These are phyloP conservation scores for Coryphaenoides rupestris DNA, from an alignment of 2,113 vertebrate species.

Conservation along the genomic window DNA sequence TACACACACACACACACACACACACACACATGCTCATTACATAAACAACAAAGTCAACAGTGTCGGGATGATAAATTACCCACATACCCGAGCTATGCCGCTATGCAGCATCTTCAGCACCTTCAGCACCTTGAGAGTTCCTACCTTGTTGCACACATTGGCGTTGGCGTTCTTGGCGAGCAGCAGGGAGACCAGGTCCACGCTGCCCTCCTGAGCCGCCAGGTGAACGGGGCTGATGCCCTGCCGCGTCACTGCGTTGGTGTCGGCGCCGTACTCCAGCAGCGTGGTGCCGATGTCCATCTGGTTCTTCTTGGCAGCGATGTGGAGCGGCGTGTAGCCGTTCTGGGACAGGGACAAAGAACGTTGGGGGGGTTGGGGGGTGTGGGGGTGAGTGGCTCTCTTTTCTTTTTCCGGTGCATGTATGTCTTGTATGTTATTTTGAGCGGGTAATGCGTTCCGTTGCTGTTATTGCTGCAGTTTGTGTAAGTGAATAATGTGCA, in stretches of 20 bases:
- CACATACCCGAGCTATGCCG: background rate
- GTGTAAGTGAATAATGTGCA: too few species aligned
- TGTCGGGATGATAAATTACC: too few species aligned
- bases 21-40: too few species aligned
- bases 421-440: too few species aligned
- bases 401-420: too few species aligned
- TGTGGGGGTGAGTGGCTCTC: background rate
- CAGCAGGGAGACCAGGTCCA: constrained; percentile 92
- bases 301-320: constrained; percentile 98
- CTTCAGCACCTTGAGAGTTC: too few species aligned
- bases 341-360: constrained; percentile 76
- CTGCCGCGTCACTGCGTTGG: constrained; percentile 89
- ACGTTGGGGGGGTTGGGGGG: constrained; percentile 13
- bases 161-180: constrained; percentile 87
- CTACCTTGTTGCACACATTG: constrained; percentile 92
- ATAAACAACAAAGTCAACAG: too few species aligned
- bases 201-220: constrained; percentile 91
- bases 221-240: constrained; percentile 93
- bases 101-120: background rate
- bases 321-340: constrained; percentile 93
- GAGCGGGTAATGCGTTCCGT: too few species aligned
- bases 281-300: constrained; percentile 96
- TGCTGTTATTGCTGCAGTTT: too few species aligned
- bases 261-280: constrained; percentile 93
- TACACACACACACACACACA: too few species aligned